phyloP scores from a whole-genome alignment of 2,797 vertebrate genomes.

The Rhabdomys pumilio region DNA sequence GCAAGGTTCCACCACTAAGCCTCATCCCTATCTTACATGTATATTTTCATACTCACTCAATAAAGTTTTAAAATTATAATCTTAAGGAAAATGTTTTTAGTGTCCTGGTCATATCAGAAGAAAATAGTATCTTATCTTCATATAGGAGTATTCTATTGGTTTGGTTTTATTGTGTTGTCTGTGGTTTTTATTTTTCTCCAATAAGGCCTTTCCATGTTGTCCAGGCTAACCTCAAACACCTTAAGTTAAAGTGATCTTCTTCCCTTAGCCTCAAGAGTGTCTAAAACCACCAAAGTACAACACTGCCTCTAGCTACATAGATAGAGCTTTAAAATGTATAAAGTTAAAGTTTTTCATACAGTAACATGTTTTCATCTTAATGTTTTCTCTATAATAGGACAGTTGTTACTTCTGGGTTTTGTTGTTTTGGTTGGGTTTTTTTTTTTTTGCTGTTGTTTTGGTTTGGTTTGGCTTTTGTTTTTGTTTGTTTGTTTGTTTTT shows the following conservation, averaged over 20 bases:
- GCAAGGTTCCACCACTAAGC: not conserved
- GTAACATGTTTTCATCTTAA: constrained; percentile 1
- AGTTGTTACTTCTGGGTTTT: not conserved
- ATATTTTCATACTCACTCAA: constrained; percentile 39
- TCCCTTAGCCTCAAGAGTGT: not conserved
- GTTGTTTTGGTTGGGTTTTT: not conserved
- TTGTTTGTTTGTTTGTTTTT: not conserved
- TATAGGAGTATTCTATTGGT: not conserved
- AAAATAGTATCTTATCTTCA: constrained; percentile 28
- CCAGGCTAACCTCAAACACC: not conserved
- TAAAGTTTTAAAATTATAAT: constrained; percentile 58
- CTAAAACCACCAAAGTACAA: not conserved
- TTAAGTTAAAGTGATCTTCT: not conserved
- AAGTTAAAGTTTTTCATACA: constrained; percentile 19
- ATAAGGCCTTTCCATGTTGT: not conserved
- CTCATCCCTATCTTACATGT: not conserved
- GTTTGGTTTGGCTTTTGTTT: not conserved
- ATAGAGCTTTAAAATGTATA: not conserved
- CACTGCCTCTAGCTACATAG: not conserved
- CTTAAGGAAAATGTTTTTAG: constrained; percentile 55
- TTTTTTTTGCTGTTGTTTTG: not conserved
- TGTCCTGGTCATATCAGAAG: constrained; percentile 29
- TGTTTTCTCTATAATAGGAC: not conserved
- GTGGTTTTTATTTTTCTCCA: not conserved
- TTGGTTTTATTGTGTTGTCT: not conserved